Evolutionary conservation across 2,888 invertebrate genomes (phyloP), one percentile per base, ranked within the genome.

Genomic region (Theodoxus fluviatilis): DNA sequence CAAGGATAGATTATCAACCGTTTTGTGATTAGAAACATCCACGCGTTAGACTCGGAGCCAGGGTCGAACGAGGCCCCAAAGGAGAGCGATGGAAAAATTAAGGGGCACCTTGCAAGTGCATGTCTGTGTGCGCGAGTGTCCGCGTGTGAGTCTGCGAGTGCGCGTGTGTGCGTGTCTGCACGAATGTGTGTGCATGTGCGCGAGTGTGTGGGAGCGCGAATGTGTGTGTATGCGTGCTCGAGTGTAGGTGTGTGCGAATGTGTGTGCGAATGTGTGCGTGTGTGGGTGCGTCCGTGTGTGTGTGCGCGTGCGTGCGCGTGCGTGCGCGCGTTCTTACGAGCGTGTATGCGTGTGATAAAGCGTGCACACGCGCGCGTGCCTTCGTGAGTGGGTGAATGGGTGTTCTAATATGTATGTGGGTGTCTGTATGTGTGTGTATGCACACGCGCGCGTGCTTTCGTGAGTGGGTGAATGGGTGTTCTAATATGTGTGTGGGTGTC

Each of bases 321-420:
- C 18, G 63, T 37, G 63, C 18, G 63, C 22, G 63, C 18, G 63
- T 37, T 35, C 22, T 35, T 63, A 38, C 37, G 63, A 37, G 63
- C 38, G 63, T 63, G 63, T 63, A 38, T 63, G 63, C 38, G 63
- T 63, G 63, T 33, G 35, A n/a, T n/a, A n/a, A n/a, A n/a, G 63
- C 22, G 63, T 7, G 63, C 22, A 38, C 18, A 38, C 22, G 63
- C 18, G 63, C 22, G 63, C 18, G 63, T 37, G 63, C 22, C 37
- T 63, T 35, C 37, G 63, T 63, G 63, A 37, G 63, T 63, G 63
- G 35, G 63, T 63, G 63, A 37, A 38, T 63, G 63, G 12, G 35
- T 63, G 63, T 63, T 25, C 31, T 25, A 28, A 33, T 59, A 33
- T 59, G 59, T 59, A 33, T 59, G 59, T 59, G 59, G 15, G 59